Evolutionary conservation across 2,888 invertebrate genomes (phyloP).

Genomic region (Lymantria dispar): DNA sequence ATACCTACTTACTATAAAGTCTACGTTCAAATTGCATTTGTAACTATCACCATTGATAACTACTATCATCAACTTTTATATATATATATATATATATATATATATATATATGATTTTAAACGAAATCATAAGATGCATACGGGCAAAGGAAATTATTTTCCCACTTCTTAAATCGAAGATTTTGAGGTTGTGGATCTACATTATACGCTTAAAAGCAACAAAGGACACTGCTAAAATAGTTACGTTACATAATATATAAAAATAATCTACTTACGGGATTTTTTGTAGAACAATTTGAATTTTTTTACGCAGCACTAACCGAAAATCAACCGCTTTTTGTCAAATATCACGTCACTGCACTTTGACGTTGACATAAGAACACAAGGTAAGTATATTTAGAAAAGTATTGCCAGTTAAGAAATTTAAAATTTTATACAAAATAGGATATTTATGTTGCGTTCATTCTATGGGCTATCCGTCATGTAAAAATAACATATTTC

Average conservation of each 20-base stretch:
- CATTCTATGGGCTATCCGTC: no score
- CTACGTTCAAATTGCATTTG: not conserved
- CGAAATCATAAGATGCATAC: no score
- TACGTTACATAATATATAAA: not conserved
- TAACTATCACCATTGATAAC: not conserved
- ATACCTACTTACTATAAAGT: not conserved
- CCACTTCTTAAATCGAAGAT: slow-evolving; percentile 1
- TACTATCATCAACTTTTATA: not conserved
- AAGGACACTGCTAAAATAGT: slow-evolving; percentile 1
- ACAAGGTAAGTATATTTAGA: no score
- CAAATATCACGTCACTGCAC: no score
- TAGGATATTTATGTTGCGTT: no score
- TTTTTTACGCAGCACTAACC: slow-evolving; percentile 13
- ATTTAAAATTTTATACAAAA: no score
- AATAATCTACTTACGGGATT: not conserved
- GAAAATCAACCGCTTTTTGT: slow-evolving; percentile 4
- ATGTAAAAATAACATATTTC: no score
- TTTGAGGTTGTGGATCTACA: no score
- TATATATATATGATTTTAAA: not conserved
- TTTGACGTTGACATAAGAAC: no score
- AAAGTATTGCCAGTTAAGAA: no score
- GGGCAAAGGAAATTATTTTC: slow-evolving; percentile 1
- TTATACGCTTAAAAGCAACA: not conserved
- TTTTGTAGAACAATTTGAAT: not conserved
- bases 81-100: no score